Conservation (phyloP, 1,140 invertebrate species). For the Eumaeus atala region DNA sequence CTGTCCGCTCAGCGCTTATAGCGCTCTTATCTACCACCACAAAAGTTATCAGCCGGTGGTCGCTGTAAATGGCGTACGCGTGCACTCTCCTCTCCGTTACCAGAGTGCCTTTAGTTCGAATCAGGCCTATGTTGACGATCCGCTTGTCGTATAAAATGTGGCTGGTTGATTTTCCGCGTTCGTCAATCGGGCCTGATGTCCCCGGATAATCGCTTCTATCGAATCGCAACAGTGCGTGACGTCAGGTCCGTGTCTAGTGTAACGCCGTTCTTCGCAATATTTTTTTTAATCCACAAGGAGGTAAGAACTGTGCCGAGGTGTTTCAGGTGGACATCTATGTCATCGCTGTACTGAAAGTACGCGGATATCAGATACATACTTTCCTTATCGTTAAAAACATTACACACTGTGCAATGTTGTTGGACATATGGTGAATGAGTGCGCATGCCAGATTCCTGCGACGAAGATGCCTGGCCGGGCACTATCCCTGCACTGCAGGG, state of each 20-base stretch:
- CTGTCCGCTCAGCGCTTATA: neutral
- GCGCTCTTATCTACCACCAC: neutral
- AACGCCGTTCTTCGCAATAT: slow-evolving; percentile 5
- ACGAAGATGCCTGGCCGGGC: neutral
- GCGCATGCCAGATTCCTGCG: slow-evolving; percentile 25
- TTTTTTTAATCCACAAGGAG: neutral
- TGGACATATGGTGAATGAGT: slow-evolving; percentile 27
- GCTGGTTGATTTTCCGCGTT: slow-evolving; percentile 2
- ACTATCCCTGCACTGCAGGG: neutral
- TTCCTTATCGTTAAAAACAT: slow-evolving; percentile 20
- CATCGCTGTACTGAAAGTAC: slow-evolving; percentile 24
- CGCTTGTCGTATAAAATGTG: neutral
- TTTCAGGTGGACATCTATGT: neutral
- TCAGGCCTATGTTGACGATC: slow-evolving; percentile 5
- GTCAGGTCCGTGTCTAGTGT: slow-evolving; percentile 7
- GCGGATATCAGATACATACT: slow-evolving; percentile 19
- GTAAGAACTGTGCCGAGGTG: neutral
- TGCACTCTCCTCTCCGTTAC: slow-evolving; percentile 9
- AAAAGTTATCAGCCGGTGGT: neutral
- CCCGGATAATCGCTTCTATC: slow-evolving; percentile 11
- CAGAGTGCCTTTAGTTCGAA: neutral
- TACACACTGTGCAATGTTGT: slow-evolving; percentile 13
- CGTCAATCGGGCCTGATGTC: neutral
- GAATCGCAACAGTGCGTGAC: neutral
- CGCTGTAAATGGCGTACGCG: neutral